Base-by-base conservation (phyloP, 2,797 vertebrate species). In the Takifugu ocellatus region DNA sequence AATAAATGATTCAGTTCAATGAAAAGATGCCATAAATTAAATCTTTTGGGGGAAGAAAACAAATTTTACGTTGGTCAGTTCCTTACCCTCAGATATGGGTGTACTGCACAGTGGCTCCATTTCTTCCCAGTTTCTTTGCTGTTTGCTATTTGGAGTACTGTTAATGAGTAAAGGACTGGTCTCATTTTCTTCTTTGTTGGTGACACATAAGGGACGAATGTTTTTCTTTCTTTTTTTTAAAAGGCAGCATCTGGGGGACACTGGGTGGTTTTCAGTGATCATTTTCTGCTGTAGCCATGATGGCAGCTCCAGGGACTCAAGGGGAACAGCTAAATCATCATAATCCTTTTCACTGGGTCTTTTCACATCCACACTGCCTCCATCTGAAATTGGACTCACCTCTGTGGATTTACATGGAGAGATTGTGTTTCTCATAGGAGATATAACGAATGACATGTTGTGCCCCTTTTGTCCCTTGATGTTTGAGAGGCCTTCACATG, bases 111-210 rank as follows among this genome's bases (percentile, higher is more conserved):
- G 69, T 51, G 87, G 84, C 71, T 92, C 90, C 52, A 86, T 66
- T 58, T 90, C 77, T 16, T 79, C 81, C 47, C 74, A 83, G 50
- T 70, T 76, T 65, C 31, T 76, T 57, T 15, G 73, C 64, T 81
- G 84, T 51, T 88, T 91, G 42, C 71, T 61, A 61, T 94, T 73
- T 1, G 96, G 95, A 49, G 96, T 96, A 83, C 93, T 95, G 54
- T 95, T 93, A 36, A 92, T 84, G 48, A 84, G 85, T 60, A 83
- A 0, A 2, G 90, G 82, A 74, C 89, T 90, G n/a, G 66, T 77
- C 56, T 74, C 83, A 31, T 70, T 80, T 31, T 80, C 86, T 43
- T 76, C 86, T 70, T 73, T 66, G 43, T 68, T 59, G 58, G 83
- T 74, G 3, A 79, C 76, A 29, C 57, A 54, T 51, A 81, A 74